phyloP scores from a whole-genome alignment of 1,140 invertebrate species.

The Phymastichus coffea region DNA sequence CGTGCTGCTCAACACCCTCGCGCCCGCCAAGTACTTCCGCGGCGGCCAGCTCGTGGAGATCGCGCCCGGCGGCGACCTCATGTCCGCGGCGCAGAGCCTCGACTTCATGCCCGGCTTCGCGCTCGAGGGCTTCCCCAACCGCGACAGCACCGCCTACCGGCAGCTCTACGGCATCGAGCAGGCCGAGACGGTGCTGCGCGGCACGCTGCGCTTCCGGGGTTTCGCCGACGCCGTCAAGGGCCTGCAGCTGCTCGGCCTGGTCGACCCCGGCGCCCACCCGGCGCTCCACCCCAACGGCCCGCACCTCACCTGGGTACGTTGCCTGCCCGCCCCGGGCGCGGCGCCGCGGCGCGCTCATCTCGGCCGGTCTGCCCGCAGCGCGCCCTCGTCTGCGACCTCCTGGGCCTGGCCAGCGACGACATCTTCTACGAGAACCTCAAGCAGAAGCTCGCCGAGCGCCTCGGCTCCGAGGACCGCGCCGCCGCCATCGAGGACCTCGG shows the following conservation, averaged over 20 bases:
- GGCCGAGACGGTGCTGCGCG: constrained; percentile 85
- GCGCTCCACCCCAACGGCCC: constrained; percentile 91
- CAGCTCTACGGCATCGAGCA: constrained; percentile 84
- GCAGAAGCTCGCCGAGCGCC: constrained; percentile 72
- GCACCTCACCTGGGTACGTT: constrained; percentile 91
- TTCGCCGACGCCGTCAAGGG: constrained; percentile 86
- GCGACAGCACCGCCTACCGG: constrained; percentile 90
- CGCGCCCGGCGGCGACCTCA: constrained; percentile 81
- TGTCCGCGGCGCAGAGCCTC: constrained; percentile 75
- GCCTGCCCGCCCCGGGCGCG: no score
- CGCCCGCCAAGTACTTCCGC: constrained; percentile 83
- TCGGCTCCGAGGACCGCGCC: constrained; percentile 69
- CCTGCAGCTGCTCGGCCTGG: constrained; percentile 82
- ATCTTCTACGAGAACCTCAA: constrained; percentile 94
- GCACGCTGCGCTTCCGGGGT: constrained; percentile 89
- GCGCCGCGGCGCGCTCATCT: not conserved
- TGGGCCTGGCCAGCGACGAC: constrained; percentile 80
- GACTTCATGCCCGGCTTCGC: constrained; percentile 96
- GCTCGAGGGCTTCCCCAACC: constrained; percentile 93
- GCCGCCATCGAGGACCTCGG: constrained; percentile 82
- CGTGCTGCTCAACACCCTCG: constrained; percentile 86
- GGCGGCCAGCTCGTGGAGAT: constrained; percentile 89
- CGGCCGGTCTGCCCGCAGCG: constrained; percentile 62
- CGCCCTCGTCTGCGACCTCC: constrained; percentile 81
- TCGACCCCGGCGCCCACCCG: constrained; percentile 85